Base-by-base conservation (phyloP, 2,797 vertebrate genomes). In the Sebastolobus alascanus region DNA sequence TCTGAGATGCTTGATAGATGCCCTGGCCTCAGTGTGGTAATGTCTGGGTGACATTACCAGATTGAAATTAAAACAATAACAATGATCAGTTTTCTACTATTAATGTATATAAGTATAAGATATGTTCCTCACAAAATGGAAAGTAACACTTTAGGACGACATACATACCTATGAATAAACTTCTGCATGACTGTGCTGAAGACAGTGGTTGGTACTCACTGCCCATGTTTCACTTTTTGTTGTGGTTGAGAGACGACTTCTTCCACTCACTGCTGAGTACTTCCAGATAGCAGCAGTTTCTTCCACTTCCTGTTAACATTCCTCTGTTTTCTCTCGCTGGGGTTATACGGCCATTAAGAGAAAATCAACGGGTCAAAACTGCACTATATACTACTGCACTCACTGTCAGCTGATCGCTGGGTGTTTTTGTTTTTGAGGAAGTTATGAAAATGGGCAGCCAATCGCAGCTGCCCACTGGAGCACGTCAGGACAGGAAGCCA, bases 381-480 rank as follows among this genome's bases (percentile, higher is more conserved):
- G 18, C 11, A 60, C 31, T 73, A 80, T 65, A 50, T 67, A 1
- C 33, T 35, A n/a, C 80, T 64, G 87, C 63, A 58, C 38, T 73
- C 79, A 10, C 50, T 58, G 77, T 90, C 90, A 92, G 93, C 77
- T 87, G 91, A 93, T 89, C 74, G 18, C 37, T 82, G 55, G 58
- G 52, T 94, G 93, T 92, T 92, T 94, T 91, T 91, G 89, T 94
- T 94, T 94, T 87, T 79, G 73, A 50, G 93, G 95, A 96, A 96
- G 93, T 86, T 77, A 55, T 87, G 37, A 77, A 91, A 60, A 85
- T 38, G 16, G 1, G 59, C 82, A 18, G 84, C 93, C 97, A 96
- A 94, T 93, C 92, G 79, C 67, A 73, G 18, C 84, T 73, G 76
- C 35, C 38, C 20, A 73, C 77, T 7, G 25, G 14, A 38, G 61